Base-by-base conservation (phyloP, 1,140 invertebrate genomes). In the Oreohelix idahoensis region DNA sequence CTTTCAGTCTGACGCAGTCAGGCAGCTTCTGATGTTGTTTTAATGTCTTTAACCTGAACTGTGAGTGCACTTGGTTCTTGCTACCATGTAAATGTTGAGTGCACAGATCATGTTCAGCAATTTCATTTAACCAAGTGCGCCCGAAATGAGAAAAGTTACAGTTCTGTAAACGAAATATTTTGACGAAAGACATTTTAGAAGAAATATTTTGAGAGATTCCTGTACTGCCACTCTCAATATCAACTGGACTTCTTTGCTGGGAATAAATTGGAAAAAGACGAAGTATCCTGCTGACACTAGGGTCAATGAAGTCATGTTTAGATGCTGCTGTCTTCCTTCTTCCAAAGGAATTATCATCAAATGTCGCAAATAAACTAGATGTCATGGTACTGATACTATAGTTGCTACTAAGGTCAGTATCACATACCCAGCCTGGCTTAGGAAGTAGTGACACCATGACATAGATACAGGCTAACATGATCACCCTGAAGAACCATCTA, bases 61-160 rank as follows among this genome's bases (percentile, higher is more conserved):
- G 38, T 39, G 32, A 35, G n/a, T n/a, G 69, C n/a, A n/a, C n/a
- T n/a, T n/a, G n/a, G 15, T 45, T 45, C 42, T 73, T 73, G 38
- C 36, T 23, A 35, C 32, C 35, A n/a, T 17, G 4, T 15, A 2
- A 4, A 58, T 32, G 13, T 10, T 36, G 26, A 32, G 32, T 51
- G 26, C 11, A 51, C 29, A 51, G 4, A 26, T 0, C 51, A 39
- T 78, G 20, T 23, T 49, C n/a, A 45, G 36, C 5, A 39, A 49
- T 29, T 26, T 39, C n/a, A 36, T 78, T 78, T 58, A 63, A 26
- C 76, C 76, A 78, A 53, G 42, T 78, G 1, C 76, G 76, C 23
- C 76, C 51, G 29, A 78, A 78, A 63, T 78, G 35, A 8, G 42
- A 20, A 78, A 78, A 78, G 38, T 78, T 78, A 32, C 4, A 53